These are phyloP conservation scores for Tyrophagus putrescentiae DNA, from an alignment of 1,140 invertebrate genomes.

Conservation along the genomic window DNA sequence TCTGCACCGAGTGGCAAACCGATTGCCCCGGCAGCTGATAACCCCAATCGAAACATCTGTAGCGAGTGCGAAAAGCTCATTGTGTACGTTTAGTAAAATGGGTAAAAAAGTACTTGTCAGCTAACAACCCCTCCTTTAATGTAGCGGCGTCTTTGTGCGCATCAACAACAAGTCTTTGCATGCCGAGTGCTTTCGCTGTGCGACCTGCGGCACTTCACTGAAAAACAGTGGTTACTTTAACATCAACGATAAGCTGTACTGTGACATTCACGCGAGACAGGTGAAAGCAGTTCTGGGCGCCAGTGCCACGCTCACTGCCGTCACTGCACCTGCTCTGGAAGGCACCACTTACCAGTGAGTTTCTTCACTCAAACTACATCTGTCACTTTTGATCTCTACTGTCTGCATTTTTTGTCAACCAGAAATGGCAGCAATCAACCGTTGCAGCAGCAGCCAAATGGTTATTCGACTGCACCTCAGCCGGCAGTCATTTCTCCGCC, in stretches of 20 bases:
- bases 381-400: background rate
- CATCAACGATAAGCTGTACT: constrained; percentile 87
- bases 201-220: constrained; percentile 78
- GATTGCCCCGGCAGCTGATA: constrained; percentile 31
- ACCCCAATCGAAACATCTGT: constrained; percentile 63
- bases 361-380: background rate
- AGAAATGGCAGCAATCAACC: constrained; percentile 2
- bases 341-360: background rate
- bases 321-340: background rate
- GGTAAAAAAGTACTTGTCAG: background rate
- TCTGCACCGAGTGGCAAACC: constrained; percentile 49
- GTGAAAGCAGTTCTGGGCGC: constrained; percentile 46
- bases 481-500: background rate
- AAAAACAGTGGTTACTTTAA: constrained; percentile 93
- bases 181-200: constrained; percentile 91
- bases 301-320: background rate
- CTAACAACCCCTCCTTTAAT: constrained; percentile 24
- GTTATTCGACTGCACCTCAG: background rate
- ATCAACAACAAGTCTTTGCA: constrained; percentile 91
- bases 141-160: constrained; percentile 81
- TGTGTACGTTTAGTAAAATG: constrained; percentile 56
- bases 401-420: background rate
- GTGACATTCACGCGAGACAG: constrained; percentile 82
- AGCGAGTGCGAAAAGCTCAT: constrained; percentile 80
- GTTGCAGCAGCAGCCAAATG: background rate